Percentiles rank a stretch among this genome's conserved stretches.
These are phyloP conservation scores for Beroe ovata DNA, from an alignment of 37 sponge, comb jelly and placozoan species.

Conservation along the genomic window DNA sequence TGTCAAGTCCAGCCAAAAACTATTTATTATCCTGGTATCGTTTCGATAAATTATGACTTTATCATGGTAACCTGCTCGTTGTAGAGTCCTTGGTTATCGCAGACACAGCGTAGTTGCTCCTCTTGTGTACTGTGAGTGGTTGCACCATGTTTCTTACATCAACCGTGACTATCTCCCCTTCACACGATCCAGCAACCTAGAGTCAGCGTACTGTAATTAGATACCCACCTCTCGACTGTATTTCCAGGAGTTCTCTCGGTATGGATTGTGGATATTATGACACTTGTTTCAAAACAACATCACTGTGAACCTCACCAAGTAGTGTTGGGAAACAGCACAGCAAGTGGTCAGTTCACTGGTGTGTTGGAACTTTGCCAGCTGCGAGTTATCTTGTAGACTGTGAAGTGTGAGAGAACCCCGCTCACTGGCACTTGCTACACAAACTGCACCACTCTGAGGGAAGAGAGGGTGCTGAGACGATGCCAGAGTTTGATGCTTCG, in stretches of 20 bases:
- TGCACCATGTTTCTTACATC: neutral
- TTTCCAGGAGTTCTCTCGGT: no score
- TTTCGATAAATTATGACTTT: neutral
- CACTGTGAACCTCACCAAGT: no score
- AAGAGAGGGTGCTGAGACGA: no score
- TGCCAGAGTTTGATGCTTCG: no score
- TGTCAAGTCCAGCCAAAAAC: no score
- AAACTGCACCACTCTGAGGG: neutral
- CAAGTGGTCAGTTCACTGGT: conserved; percentile 20
- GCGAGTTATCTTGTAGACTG: neutral
- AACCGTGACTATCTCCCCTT: conserved; percentile 21
- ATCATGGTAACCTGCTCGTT: neutral
- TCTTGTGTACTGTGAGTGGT: conserved; percentile 9
- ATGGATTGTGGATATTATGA: no score
- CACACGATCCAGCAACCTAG: conserved; percentile 21
- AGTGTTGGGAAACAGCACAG: neutral
- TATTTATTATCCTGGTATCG: no score
- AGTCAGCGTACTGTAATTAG: neutral
- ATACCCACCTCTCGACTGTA: no score
- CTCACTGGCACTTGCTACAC: neutral
- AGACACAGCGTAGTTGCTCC: conserved; percentile 44
- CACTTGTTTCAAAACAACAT: no score
- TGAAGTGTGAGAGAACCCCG: neutral
- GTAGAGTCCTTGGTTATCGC: neutral
- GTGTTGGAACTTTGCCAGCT: neutral